Evolutionary conservation across 2,888 invertebrate genomes (phyloP).

Genomic region (Leucophenga montana): DNA sequence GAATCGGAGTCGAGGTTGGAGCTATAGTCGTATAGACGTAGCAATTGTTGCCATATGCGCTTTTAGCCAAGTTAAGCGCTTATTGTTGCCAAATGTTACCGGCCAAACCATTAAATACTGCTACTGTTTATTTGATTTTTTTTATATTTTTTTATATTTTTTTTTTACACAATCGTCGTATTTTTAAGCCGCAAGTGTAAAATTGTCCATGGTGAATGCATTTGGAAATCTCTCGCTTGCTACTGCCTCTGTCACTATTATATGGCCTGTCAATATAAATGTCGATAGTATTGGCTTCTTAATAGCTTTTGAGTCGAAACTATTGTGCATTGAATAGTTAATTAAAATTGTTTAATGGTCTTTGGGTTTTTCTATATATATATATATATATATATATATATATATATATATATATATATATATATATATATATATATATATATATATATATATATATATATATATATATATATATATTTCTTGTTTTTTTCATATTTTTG

Average conservation of each 20-base stretch:
- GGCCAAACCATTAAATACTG: background rate
- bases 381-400: too few relatives aligned
- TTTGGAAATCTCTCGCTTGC: conserved; percentile 27
- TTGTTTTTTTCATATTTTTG: too few relatives aligned
- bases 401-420: too few relatives aligned
- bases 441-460: too few relatives aligned
- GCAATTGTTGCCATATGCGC: background rate
- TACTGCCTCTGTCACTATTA: conserved; percentile 48
- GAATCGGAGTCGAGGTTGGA: background rate
- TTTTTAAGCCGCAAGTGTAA: conserved; percentile 37
- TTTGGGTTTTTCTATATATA: too few relatives aligned
- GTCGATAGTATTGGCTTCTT: conserved; percentile 54
- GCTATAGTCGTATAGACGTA: conserved; percentile 34
- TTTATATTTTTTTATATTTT: conserved; percentile 18
- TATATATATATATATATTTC: too few relatives aligned
- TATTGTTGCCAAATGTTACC: conserved; percentile 42
- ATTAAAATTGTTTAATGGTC: too few relatives aligned
- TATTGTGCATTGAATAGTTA: too few relatives aligned
- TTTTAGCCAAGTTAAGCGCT: conserved; percentile 1
- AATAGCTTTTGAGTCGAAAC: conserved; percentile 47
- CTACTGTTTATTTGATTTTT: conserved; percentile 33
- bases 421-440: too few relatives aligned
- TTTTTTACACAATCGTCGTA: conserved; percentile 34
- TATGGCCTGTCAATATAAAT: conserved; percentile 69
- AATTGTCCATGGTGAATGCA: conserved; percentile 41